phyloP scores from a whole-genome alignment of 1,140 invertebrate genomes.

The Trichoplusia ni region DNA sequence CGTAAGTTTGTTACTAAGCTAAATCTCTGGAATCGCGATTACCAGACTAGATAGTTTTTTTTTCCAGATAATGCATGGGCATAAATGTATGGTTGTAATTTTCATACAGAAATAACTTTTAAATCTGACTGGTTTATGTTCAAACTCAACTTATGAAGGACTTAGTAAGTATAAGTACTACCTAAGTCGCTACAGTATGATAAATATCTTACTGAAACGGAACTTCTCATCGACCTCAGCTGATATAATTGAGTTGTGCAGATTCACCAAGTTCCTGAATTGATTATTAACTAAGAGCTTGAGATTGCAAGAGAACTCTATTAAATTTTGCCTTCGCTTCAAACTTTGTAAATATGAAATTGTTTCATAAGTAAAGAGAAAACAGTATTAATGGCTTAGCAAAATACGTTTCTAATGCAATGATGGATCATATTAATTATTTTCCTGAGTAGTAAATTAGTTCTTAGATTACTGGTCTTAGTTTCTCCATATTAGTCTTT shows the following conservation, averaged over 20 bases:
- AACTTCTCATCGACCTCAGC: conserved; percentile 39
- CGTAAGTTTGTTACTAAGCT: too few relatives aligned
- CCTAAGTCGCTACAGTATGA: too few relatives aligned
- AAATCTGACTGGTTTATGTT: too few relatives aligned
- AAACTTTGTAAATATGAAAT: conserved; percentile 29
- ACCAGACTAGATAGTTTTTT: too few relatives aligned
- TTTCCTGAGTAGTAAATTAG: background rate
- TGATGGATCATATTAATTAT: conserved; percentile 5
- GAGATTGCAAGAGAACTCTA: conserved; percentile 11
- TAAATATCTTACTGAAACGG: conserved; percentile 41
- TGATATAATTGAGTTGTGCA: conserved; percentile 42
- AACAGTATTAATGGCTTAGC: background rate
- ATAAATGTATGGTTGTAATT: too few relatives aligned
- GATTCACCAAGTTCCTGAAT: conserved; percentile 42
- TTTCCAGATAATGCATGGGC: too few relatives aligned
- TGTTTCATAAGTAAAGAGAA: background rate
- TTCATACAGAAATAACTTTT: too few relatives aligned
- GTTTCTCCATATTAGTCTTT: conserved; percentile 14
- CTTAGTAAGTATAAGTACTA: conserved; percentile 28
- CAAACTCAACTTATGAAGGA: too few relatives aligned
- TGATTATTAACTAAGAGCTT: conserved; percentile 42
- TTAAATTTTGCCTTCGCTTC: conserved; percentile 14
- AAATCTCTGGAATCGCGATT: too few relatives aligned
- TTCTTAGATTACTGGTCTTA: conserved; percentile 4
- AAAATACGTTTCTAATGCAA: background rate